Base-by-base conservation (phyloP, 1,140 invertebrate species). In the Sinonovacula constricta region DNA sequence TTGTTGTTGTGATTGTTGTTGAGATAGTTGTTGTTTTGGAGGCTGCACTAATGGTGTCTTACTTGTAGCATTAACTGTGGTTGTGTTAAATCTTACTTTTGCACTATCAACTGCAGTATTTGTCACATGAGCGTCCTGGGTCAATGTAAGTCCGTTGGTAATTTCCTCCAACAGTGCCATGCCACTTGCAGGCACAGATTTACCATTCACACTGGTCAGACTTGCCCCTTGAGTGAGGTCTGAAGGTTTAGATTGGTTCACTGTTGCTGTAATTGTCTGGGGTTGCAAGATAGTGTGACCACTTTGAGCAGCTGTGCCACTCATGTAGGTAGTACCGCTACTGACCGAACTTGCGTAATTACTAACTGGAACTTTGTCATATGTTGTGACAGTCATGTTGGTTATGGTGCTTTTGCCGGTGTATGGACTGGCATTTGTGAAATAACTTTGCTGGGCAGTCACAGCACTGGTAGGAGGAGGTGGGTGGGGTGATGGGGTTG, bases 391-490 rank as follows among this genome's bases (percentile, higher is more conserved):
- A n/a, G 75, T 78, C 26, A 51, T 70, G 53, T 62, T 78, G 31
- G 75, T 78, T 26, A 63, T 31, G 56, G 75, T 78, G 36, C 53
- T 69, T 34, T 63, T 78, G 14, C 75, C 75, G 26, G 75, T 39
- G 39, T 78, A 78, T 15, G 75, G 75, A 60, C 65, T 69, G 18
- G 75, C 28, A 69, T 78, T 51, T 34, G 75, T 78, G 4, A 78
- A 65, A 45, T 39, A 57, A 12, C 14, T 78, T 18, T 30, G 56
- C 3, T 30, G 49, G 18, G 65, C 30, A n/a, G 66, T 76, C 10
- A 57, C 45, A 45, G 66, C 33, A 10, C 56, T 69, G 30, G 49
- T 36, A 7, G 28, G 65, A 30, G 54, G 15, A 60, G 66, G 75
- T 24, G 66, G 66, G 22, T 69, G 66, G 39, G 75, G 75, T 2